These are phyloP conservation scores for Ophioninae sp. DNA, from an alignment of 2,888 invertebrate species.

Conservation along the genomic window DNA sequence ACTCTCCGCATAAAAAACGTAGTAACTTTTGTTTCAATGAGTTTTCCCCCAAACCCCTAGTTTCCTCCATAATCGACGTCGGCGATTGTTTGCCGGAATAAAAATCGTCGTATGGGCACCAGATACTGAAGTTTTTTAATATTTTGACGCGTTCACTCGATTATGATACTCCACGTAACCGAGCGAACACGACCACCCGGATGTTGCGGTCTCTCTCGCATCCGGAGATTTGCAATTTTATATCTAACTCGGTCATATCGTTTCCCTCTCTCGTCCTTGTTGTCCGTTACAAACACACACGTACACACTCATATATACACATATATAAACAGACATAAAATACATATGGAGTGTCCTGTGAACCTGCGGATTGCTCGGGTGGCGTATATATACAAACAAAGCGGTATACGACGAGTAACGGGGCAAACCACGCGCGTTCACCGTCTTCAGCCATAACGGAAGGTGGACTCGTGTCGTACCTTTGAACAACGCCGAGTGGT, in stretches of 20 bases:
- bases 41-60: background rate
- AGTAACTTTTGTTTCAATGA: background rate
- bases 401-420: conserved; percentile 50
- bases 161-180: conserved; percentile 21
- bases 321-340: background rate
- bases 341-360: conserved; percentile 14
- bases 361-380: conserved; percentile 23
- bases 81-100: background rate
- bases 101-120: conserved; percentile 2
- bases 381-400: conserved; percentile 18
- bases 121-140: conserved; percentile 22
- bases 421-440: conserved; percentile 29
- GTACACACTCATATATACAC: background rate
- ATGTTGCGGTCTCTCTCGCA: conserved; percentile 53
- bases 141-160: background rate
- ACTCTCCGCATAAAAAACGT: background rate
- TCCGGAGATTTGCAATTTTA: conserved; percentile 56
- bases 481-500: conserved; percentile 22
- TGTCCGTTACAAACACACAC: background rate
- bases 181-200: conserved; percentile 32
- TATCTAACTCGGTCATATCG: conserved; percentile 50
- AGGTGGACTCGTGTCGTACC: conserved; percentile 41
- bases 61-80: background rate
- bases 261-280: conserved; percentile 26
- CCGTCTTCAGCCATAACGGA: conserved; percentile 55